These are phyloP conservation scores for Anhinga anhinga DNA, from an alignment of 2,113 vertebrate species.

Conservation along the genomic window DNA sequence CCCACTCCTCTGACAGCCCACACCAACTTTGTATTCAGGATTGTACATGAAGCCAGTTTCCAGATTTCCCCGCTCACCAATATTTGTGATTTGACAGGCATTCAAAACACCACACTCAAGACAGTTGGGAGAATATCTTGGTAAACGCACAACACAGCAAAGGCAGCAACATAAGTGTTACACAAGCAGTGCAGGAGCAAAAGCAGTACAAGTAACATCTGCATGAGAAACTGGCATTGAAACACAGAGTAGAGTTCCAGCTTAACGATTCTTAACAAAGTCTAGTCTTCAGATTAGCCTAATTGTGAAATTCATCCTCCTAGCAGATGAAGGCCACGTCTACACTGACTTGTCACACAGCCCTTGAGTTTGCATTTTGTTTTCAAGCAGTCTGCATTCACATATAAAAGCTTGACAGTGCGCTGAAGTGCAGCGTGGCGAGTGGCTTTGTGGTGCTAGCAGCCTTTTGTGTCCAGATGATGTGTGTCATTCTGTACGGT, in stretches of 20 bases:
- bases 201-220: not conserved
- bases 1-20: not conserved
- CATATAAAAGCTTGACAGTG: fast-evolving
- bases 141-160: not conserved
- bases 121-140: not conserved
- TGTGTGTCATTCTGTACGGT: fast-evolving
- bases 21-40: not conserved
- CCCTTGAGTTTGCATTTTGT: not conserved
- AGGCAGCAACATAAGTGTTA: not conserved
- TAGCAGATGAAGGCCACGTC: not conserved
- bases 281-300: not conserved
- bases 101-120: not conserved
- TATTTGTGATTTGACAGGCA: not conserved
- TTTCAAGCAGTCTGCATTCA: not conserved
- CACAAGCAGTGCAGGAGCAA: not conserved
- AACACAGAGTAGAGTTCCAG: not conserved
- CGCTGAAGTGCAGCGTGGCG: fast-evolving
- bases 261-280: not conserved
- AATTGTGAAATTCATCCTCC: not conserved
- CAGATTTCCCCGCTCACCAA: not conserved
- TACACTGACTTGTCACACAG: not conserved
- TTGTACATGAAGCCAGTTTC: not conserved
- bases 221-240: not conserved
- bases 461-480: not conserved
- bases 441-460: not conserved